phyloP scores from a whole-genome alignment of 2,888 invertebrate species.

The Dioctria linearis region DNA sequence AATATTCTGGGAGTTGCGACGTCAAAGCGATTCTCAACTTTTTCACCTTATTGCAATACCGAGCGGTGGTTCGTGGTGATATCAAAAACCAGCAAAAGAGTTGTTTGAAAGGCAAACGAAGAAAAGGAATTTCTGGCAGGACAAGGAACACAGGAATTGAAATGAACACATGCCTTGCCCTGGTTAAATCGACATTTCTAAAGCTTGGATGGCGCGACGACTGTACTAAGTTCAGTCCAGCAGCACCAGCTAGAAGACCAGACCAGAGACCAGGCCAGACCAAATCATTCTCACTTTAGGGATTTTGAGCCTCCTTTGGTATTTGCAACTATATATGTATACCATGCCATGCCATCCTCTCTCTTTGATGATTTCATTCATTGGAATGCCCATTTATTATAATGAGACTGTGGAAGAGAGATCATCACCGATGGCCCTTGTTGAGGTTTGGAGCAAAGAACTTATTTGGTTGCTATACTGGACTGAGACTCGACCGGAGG shows the following conservation, averaged over 20 bases:
- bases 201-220: not conserved
- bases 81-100: constrained; percentile 12
- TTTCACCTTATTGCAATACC: not conserved
- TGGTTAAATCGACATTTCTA: not conserved
- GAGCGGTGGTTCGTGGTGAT: not conserved
- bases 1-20: not conserved
- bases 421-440: constrained; percentile 53
- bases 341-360: not conserved
- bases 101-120: constrained; percentile 1
- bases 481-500: constrained; percentile 6
- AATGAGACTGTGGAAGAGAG: constrained; percentile 42
- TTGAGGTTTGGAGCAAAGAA: constrained; percentile 11
- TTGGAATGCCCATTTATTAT: constrained; percentile 57
- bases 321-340: not conserved
- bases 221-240: constrained; percentile 6
- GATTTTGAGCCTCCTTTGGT: not conserved
- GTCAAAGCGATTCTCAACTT: not conserved
- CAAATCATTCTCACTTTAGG: too few relatives aligned
- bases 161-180: constrained; percentile 20
- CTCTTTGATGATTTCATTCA: constrained; percentile 55
- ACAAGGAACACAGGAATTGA: constrained; percentile 4
- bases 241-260: not conserved
- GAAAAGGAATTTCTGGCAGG: constrained; percentile 30
- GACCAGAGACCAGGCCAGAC: not conserved
- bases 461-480: not conserved